Evolutionary conservation across 2,888 invertebrate genomes (phyloP), one percentile per base, ranked within the genome.

Genomic region (Conus canariensis): DNA sequence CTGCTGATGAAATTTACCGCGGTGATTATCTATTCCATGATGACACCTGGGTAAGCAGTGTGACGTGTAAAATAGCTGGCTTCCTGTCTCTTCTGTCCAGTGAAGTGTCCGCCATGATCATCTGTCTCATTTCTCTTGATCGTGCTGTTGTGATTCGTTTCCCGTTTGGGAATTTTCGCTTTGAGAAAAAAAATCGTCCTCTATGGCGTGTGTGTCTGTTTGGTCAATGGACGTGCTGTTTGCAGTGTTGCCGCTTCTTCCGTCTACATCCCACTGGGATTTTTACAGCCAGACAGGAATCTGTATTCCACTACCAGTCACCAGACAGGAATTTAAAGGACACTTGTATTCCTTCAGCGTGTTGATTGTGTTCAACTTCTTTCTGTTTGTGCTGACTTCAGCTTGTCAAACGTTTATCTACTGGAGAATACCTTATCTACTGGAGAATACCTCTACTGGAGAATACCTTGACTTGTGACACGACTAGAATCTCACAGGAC

Each of bases 281-380:
- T 95, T 96, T 88, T 92, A 93, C 86, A 94, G 93, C 22, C 88
- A 94, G 83, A 95, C 95, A 0, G 93, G 92, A 3, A 95, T 96
- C 3, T 96, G 96, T 90, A 91, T 96, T 25, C 95, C 96, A 0
- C 92, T 96, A 14, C 95, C 96, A 59, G 94, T 96, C 19, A 96
- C 96, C 14, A 93, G 94, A 45, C 94, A 95, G 83, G 91, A 93
- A 64, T 94, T 94, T 0, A 93, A 95, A 16, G 96, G 96, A 6
- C 95, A 95, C 95, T 95, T 95, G 85, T 96, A 96, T 91, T 94
- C 95, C 9, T 93, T 95, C 12, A 94, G 94, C 2, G 92, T 96
- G 12, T 95, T 95, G 90, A 94, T 96, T 77, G 92, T 95, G 70
- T 92, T 95, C 58, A 96, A 96, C 91, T 94, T 95, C 70, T 58